phyloP scores from a whole-genome alignment of 2,113 vertebrate genomes.

The Proteles cristata region DNA sequence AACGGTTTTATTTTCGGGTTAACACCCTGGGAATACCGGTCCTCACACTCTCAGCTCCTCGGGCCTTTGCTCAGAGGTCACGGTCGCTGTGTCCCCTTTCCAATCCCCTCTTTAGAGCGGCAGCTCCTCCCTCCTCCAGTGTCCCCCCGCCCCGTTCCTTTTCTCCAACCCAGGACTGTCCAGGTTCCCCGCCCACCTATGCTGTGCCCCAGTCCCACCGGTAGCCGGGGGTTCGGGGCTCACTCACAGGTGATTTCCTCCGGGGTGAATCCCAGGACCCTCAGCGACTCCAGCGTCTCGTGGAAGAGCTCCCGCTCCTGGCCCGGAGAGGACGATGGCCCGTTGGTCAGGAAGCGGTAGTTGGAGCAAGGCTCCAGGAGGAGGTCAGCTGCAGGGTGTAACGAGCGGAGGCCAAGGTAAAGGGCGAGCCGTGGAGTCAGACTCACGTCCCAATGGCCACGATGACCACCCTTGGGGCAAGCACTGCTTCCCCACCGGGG shows the following conservation, averaged over 20 bases:
- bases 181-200: accelerated
- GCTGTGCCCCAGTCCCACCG: accelerated
- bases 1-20: not conserved
- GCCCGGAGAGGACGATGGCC: conserved; percentile 89
- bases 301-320: conserved; percentile 94
- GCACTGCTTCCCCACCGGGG: not conserved
- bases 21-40: not conserved
- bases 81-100: not conserved
- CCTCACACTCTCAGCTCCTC: not conserved
- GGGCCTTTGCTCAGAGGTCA: not conserved
- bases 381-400: conserved; percentile 87
- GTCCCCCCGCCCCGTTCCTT: accelerated
- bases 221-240: accelerated
- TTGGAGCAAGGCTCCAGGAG: conserved; percentile 89
- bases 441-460: not conserved
- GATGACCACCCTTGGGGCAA: accelerated
- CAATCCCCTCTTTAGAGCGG: not conserved
- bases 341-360: conserved; percentile 93
- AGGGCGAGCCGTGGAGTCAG: not conserved
- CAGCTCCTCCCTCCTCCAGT: accelerated
- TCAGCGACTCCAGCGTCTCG: conserved; percentile 95
- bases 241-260: conserved; percentile 92
- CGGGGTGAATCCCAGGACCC: conserved; percentile 92
- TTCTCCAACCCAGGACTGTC: not conserved
- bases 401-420: not conserved